These are phyloP conservation scores for Actenoides hombroni DNA, from an alignment of 2,113 vertebrate genomes.

Conservation along the genomic window DNA sequence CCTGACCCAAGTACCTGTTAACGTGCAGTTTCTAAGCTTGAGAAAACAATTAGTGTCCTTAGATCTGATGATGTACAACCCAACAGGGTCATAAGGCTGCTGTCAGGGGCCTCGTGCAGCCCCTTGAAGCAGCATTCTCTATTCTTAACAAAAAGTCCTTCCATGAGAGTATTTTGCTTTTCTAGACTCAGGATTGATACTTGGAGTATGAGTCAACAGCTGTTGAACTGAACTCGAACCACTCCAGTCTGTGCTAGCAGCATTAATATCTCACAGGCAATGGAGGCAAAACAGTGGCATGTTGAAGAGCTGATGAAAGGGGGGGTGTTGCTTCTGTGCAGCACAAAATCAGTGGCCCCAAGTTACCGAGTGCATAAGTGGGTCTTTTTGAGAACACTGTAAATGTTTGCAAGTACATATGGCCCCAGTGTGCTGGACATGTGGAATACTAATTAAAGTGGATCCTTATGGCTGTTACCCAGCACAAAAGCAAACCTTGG, in stretches of 20 bases:
- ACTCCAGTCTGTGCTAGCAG: not conserved
- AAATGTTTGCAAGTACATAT: not conserved
- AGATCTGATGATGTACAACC: not conserved
- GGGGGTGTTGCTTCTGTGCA: not conserved
- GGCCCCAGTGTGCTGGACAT: not conserved
- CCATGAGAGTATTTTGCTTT: not conserved
- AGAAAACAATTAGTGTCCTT: not conserved
- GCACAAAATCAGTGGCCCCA: not conserved
- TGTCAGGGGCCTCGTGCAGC: not conserved
- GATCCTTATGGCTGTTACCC: not conserved
- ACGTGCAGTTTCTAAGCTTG: not conserved
- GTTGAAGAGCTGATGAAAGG: not conserved
- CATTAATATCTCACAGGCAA: not conserved
- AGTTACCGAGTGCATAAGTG: not conserved
- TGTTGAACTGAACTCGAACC: not conserved
- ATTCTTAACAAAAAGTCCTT: not conserved
- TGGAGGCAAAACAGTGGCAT: not conserved
- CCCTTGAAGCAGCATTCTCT: not conserved
- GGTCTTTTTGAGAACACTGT: not conserved
- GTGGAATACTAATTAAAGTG: not conserved
- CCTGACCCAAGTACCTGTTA: not conserved
- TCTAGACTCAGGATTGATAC: not conserved
- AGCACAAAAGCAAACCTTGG: not conserved
- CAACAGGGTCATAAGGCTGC: rapidly evolving
- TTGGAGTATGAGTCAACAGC: not conserved